A percentile compares a stretch with the other conserved stretches of the same genome.
Conservation (phyloP, 2,797 vertebrate genomes). For the Hylomyscus alleni region DNA sequence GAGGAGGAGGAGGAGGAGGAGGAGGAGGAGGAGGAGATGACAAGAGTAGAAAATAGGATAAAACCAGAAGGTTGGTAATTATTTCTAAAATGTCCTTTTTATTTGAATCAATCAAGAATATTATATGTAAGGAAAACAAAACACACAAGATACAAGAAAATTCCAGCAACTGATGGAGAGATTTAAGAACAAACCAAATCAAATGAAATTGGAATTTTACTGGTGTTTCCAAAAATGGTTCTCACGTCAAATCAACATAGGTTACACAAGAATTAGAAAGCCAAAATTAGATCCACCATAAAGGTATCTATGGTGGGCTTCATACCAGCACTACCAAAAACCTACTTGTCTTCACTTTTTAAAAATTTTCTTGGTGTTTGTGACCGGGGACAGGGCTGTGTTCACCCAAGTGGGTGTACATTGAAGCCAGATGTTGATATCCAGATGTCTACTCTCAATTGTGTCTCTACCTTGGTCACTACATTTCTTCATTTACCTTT, state of each 20-base stretch:
- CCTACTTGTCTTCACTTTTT: background rate
- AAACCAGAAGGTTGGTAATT: background rate
- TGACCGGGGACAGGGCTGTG: no score
- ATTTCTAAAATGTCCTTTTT: background rate
- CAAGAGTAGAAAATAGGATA: background rate
- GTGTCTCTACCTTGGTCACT: background rate
- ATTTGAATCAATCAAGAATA: slow-evolving; percentile 7
- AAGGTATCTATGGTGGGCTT: background rate
- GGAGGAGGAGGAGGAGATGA: background rate
- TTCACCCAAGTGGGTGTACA: background rate
- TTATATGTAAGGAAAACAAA: background rate
- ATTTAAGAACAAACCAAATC: slow-evolving; percentile 11
- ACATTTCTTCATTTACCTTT: background rate
- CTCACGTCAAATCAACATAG: background rate
- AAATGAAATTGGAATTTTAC: background rate
- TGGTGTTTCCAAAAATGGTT: background rate
- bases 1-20: no score
- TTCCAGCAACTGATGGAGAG: background rate
- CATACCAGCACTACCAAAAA: background rate
- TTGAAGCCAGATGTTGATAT: background rate
- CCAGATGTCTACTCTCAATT: background rate
- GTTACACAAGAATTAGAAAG: background rate
- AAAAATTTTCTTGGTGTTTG: background rate
- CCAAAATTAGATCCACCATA: background rate
- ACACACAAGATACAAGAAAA: background rate